phyloP scores from a whole-genome alignment of 2,797 vertebrate species.

The Tarsius wallacei region DNA sequence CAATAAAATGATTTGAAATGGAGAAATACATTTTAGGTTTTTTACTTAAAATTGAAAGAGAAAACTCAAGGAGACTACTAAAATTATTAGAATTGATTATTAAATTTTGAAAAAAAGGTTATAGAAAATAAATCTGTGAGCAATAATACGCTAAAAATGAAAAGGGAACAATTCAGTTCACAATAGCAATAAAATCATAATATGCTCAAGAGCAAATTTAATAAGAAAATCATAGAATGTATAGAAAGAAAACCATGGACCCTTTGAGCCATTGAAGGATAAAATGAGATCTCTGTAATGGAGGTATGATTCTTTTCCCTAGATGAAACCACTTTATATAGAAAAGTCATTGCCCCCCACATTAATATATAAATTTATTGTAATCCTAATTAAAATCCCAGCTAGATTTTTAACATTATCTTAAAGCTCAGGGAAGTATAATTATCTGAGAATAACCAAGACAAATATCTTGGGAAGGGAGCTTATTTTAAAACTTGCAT shows the following conservation, averaged over 20 bases:
- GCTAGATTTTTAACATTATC: background rate
- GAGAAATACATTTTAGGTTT: background rate
- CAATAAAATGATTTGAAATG: background rate
- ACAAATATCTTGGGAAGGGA: background rate
- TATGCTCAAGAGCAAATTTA: background rate
- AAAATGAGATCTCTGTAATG: background rate
- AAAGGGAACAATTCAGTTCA: background rate
- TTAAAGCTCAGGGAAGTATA: background rate
- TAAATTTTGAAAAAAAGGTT: background rate
- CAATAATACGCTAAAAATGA: background rate
- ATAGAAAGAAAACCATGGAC: background rate
- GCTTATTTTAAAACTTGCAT: background rate
- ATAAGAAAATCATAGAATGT: background rate
- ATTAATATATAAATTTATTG: background rate
- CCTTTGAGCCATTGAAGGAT: background rate
- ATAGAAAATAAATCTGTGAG: background rate
- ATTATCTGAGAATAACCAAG: background rate
- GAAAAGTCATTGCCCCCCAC: background rate
- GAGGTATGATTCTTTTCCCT: background rate
- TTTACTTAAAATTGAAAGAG: background rate
- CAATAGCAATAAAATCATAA: background rate
- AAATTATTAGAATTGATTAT: background rate
- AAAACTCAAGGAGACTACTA: background rate
- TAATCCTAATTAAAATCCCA: background rate
- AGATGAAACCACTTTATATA: background rate